Evolutionary conservation across 2,797 vertebrate species (phyloP).

Genomic region (Borostomias antarcticus): DNA sequence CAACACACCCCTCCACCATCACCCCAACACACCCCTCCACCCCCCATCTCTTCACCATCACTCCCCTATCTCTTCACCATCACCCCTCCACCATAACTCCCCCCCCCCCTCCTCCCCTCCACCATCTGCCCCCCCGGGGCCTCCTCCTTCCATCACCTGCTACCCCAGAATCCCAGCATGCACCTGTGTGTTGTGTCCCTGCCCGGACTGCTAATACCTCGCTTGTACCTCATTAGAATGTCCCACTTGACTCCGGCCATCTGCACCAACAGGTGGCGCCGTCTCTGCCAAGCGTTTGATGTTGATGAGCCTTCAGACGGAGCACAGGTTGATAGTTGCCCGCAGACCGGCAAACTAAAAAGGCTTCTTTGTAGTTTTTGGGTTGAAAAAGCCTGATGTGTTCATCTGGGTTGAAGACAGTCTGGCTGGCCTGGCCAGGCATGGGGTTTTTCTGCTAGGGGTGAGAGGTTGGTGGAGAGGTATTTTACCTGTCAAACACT

Average conservation of each 20-base stretch:
- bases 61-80: constrained; percentile 37
- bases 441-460: no score
- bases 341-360: constrained; percentile 44
- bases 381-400: constrained; percentile 35
- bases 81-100: background rate
- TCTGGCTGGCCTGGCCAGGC: background rate
- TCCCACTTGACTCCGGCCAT: constrained; percentile 64
- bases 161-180: constrained; percentile 4
- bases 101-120: constrained; percentile 16
- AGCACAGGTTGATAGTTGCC: constrained; percentile 19
- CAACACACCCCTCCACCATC: constrained; percentile 1
- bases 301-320: constrained; percentile 37
- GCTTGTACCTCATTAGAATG: constrained; percentile 67
- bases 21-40: no score
- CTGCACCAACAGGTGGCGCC: constrained; percentile 64
- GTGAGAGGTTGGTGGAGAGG: constrained; percentile 26
- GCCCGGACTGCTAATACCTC: constrained; percentile 61
- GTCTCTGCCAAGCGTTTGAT: constrained; percentile 67
- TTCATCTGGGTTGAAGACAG: constrained; percentile 34
- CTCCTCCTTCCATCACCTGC: background rate
- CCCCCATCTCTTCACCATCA: constrained; percentile 36
- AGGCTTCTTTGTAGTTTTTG: constrained; percentile 47
- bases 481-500: background rate
- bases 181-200: constrained; percentile 41
- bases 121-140: constrained; percentile 17